Percentiles rank a stretch among this genome's conserved stretches.
Evolutionary conservation across 2,113 vertebrate genomes (phyloP).

Genomic region (Anolis carolinensis): DNA sequence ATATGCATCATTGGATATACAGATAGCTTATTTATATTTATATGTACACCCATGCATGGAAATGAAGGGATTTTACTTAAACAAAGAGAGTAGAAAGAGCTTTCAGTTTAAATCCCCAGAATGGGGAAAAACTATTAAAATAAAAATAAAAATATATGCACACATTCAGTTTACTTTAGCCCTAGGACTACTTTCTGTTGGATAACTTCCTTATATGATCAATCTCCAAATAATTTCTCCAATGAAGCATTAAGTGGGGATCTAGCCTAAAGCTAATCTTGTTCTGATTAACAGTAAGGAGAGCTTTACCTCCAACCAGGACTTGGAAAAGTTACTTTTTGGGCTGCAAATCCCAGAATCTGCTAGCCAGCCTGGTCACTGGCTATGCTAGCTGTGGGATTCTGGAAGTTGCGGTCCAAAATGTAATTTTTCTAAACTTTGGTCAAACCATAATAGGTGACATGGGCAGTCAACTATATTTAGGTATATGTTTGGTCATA

Average conservation of each 20-base stretch:
- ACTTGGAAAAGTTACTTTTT: no score
- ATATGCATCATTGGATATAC: not conserved
- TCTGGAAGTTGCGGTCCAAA: no score
- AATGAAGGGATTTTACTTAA: conserved; percentile 28
- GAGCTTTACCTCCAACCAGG: no score
- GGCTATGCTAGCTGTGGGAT: no score
- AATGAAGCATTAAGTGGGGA: not conserved
- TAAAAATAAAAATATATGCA: not conserved
- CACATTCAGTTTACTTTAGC: not conserved
- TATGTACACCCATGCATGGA: conserved; percentile 26
- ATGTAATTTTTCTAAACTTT: no score
- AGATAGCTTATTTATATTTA: not conserved
- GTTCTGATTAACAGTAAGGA: no score
- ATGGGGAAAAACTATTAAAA: conserved; percentile 2
- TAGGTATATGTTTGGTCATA: no score
- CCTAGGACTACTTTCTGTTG: conserved; percentile 21
- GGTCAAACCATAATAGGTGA: no score
- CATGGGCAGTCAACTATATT: no score
- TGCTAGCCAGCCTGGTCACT: no score
- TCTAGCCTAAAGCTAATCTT: not conserved
- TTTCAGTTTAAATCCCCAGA: not conserved
- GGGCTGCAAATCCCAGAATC: no score
- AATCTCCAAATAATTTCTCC: conserved; percentile 11
- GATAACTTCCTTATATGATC: not conserved
- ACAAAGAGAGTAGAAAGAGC: not conserved